Evolutionary conservation across 2,113 vertebrate genomes (phyloP).

Genomic region (Gopherus evgoodei): DNA sequence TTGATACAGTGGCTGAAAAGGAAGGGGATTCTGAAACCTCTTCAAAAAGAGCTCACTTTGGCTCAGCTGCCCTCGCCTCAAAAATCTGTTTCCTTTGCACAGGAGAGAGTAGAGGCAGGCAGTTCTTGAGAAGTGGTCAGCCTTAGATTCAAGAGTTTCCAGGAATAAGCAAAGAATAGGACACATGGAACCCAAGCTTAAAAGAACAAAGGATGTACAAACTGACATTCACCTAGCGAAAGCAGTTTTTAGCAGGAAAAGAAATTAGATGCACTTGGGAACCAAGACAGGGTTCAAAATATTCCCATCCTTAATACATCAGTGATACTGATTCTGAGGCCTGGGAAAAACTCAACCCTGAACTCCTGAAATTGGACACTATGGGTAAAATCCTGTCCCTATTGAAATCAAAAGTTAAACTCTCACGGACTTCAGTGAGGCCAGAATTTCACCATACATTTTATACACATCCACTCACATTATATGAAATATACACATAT

Average conservation of each 20-base stretch:
- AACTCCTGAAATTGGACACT: background rate
- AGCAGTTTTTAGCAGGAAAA: background rate
- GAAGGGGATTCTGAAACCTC: background rate
- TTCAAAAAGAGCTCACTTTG: background rate
- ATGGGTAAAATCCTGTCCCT: background rate
- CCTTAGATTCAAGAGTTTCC: background rate
- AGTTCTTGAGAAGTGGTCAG: background rate
- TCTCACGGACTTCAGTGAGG: background rate
- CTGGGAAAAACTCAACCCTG: background rate
- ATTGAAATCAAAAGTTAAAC: background rate
- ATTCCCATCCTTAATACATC: background rate
- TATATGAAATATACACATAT: too few species aligned
- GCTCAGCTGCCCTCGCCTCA: background rate
- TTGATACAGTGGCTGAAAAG: constrained; percentile 4
- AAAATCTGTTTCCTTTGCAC: background rate
- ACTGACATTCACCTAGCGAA: accelerated
- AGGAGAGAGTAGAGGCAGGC: background rate
- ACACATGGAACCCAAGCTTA: background rate
- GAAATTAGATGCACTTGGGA: background rate
- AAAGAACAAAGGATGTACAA: background rate
- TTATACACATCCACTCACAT: too few species aligned
- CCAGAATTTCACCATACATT: too few species aligned
- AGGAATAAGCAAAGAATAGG: background rate
- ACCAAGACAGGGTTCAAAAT: background rate
- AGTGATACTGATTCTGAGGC: background rate